A percentile compares a stretch with the other conserved stretches of the same genome.
phyloP scores from a whole-genome alignment of 2,888 invertebrate genomes.

The Romanomermis culicivorax region DNA sequence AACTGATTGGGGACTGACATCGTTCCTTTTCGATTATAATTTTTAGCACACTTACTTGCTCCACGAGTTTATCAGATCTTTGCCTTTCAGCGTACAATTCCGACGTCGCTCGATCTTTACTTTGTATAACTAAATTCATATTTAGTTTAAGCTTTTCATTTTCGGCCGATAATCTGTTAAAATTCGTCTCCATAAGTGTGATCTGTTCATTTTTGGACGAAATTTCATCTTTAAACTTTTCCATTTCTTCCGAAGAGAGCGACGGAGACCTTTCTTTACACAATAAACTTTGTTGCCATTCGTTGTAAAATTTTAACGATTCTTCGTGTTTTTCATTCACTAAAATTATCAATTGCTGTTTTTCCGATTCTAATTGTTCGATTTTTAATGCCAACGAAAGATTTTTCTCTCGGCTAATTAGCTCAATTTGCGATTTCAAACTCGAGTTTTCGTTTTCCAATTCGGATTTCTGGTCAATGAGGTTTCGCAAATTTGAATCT shows the following conservation, averaged over 20 bases:
- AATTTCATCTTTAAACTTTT: background rate
- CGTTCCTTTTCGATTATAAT: background rate
- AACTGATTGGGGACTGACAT: no score
- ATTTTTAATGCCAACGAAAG: no score
- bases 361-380: no score
- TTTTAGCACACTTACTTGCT: background rate
- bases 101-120: background rate
- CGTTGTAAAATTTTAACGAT: conserved; percentile 57
- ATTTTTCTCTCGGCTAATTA: no score
- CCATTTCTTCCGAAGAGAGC: background rate
- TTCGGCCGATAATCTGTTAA: background rate
- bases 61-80: background rate
- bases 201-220: background rate
- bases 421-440: no score
- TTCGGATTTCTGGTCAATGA: no score
- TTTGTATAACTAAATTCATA: background rate
- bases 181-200: background rate
- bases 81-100: background rate
- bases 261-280: background rate
- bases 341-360: conserved; percentile 29
- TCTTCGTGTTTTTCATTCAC: conserved; percentile 63
- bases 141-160: background rate
- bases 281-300: conserved; percentile 41
- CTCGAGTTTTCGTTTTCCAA: no score
- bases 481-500: no score